Evolutionary conservation across 2,797 vertebrate species (phyloP).

Genomic region (Decapterus maruadsi): DNA sequence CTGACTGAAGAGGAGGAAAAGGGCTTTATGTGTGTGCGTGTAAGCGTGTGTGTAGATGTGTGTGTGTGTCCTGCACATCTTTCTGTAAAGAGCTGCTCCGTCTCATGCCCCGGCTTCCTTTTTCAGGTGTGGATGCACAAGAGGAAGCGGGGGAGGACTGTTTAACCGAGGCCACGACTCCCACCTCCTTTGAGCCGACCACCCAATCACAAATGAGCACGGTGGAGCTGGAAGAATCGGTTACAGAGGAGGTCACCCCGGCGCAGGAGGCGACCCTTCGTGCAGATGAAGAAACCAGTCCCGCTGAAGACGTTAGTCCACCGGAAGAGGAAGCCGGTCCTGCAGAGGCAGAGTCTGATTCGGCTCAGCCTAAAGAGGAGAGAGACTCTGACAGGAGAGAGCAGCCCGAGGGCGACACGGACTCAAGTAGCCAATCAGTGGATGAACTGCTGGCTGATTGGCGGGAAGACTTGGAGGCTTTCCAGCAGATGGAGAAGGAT

Average conservation of each 20-base stretch:
- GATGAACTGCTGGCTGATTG: slow-evolving; percentile 97
- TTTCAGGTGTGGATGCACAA: slow-evolving; percentile 75
- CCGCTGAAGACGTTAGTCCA: slow-evolving; percentile 42
- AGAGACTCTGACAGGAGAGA: slow-evolving; percentile 78
- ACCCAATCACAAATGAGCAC: slow-evolving; percentile 72
- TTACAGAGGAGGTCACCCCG: slow-evolving; percentile 52
- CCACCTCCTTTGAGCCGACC: slow-evolving; percentile 60
- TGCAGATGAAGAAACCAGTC: slow-evolving; percentile 42
- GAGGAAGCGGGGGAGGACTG: slow-evolving; percentile 77
- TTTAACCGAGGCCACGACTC: slow-evolving; percentile 73
- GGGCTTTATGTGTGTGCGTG: not conserved
- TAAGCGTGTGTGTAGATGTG: not conserved
- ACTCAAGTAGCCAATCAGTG: slow-evolving; percentile 86
- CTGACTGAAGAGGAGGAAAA: slow-evolving; percentile 45
- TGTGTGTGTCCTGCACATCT: slow-evolving; percentile 4
- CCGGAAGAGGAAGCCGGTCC: slow-evolving; percentile 42
- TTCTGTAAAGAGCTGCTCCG: slow-evolving; percentile 25
- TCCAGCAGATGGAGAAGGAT: slow-evolving; percentile 99
- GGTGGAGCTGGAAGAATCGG: slow-evolving; percentile 58
- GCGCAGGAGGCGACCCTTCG: slow-evolving; percentile 53
- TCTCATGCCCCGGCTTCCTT: slow-evolving; percentile 51
- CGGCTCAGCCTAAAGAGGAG: slow-evolving; percentile 37
- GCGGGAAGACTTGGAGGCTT: slow-evolving; percentile 98
- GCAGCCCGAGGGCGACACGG: slow-evolving; percentile 80
- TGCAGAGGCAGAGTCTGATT: slow-evolving; percentile 15